These are phyloP conservation scores for Syngnathus rostellatus DNA, from an alignment of 2,797 vertebrate genomes.

Conservation along the genomic window DNA sequence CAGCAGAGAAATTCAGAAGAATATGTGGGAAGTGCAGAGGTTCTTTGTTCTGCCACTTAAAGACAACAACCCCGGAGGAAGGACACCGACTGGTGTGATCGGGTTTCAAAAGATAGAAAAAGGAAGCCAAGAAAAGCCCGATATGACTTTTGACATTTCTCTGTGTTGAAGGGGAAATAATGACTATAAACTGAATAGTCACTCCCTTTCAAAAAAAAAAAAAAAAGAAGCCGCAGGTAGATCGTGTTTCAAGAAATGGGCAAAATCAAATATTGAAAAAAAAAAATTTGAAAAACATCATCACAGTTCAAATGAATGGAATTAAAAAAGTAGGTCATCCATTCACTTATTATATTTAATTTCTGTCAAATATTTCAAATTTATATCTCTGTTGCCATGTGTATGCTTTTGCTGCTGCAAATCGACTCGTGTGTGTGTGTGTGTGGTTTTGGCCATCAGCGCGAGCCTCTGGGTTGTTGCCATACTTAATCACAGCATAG, in stretches of 20 bases:
- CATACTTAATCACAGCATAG: too few species aligned
- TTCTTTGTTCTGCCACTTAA: neutral
- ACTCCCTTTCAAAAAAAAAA: neutral
- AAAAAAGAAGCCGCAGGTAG: neutral
- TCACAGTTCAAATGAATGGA: too few species aligned
- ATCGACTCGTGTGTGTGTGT: neutral
- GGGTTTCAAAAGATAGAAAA: neutral
- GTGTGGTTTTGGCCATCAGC: neutral
- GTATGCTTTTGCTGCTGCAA: neutral
- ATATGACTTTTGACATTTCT: neutral
- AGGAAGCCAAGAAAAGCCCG: neutral
- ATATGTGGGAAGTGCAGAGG: neutral
- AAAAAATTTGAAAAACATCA: too few species aligned
- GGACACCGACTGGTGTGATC: neutral
- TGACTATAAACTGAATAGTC: neutral
- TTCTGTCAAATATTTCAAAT: neutral
- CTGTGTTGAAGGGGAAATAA: neutral
- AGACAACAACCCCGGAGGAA: neutral
- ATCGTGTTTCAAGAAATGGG: neutral
- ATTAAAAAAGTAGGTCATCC: too few species aligned
- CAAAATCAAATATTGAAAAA: neutral
- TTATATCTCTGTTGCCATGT: neutral
- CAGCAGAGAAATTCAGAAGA: neutral
- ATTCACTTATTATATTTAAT: neutral
- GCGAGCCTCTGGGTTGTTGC: neutral